Evolutionary conservation across 2,113 vertebrate genomes (phyloP).

Genomic region (Chlamydotis undulata): DNA sequence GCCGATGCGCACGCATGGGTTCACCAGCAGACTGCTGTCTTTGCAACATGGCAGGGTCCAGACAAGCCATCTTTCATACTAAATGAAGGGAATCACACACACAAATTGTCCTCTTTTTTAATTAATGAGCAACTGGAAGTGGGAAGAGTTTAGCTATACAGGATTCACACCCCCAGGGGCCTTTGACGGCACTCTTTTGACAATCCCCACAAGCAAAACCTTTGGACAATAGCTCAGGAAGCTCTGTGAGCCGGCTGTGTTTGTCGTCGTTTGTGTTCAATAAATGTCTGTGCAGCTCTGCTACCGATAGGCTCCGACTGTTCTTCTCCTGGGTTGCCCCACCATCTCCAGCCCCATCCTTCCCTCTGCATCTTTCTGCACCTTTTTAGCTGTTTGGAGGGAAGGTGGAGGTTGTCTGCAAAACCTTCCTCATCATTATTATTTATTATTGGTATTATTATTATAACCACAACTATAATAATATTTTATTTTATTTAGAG

Average conservation of each 20-base stretch:
- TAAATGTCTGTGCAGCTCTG: conserved; percentile 77
- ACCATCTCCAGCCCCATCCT: background rate
- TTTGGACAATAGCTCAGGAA: conserved; percentile 64
- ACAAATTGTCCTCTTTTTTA: background rate
- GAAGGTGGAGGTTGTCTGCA: background rate
- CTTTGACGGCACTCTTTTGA: conserved; percentile 37
- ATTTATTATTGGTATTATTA: too few species aligned
- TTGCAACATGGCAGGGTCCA: conserved; percentile 37
- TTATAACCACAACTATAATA: background rate
- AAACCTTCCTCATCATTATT: background rate
- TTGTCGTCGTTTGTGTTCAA: conserved; percentile 70
- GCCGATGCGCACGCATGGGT: accelerated
- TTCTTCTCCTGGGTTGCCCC: background rate
- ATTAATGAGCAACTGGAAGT: background rate
- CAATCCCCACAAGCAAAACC: background rate
- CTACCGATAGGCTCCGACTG: conserved; percentile 52
- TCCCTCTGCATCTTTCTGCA: background rate
- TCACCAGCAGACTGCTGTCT: background rate
- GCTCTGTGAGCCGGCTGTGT: conserved; percentile 67
- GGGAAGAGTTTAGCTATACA: background rate
- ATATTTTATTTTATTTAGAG: background rate
- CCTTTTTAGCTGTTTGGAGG: background rate
- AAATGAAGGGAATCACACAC: background rate
- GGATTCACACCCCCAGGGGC: background rate
- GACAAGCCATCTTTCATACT: conserved; percentile 17